Evolutionary conservation across 2,797 vertebrate genomes (phyloP).

Genomic region (Sebastes nivosus): DNA sequence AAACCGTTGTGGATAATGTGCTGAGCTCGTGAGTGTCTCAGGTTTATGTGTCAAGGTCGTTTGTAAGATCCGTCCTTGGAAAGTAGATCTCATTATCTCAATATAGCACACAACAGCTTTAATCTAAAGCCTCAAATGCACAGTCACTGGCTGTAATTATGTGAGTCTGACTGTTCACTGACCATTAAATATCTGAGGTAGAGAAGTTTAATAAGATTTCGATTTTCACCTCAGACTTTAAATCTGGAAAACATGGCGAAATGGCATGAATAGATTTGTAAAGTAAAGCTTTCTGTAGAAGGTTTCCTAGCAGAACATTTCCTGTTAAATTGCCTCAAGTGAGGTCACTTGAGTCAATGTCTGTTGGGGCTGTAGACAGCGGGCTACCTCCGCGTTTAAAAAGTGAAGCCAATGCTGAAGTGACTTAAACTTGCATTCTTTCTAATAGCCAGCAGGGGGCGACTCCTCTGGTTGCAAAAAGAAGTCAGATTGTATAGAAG

Average conservation of each 20-base stretch:
- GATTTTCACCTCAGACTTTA: slow-evolving; percentile 12
- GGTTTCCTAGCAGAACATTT: too few species aligned
- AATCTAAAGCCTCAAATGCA: slow-evolving; percentile 62
- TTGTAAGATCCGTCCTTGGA: slow-evolving; percentile 31
- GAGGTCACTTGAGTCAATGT: too few species aligned
- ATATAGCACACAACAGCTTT: slow-evolving; percentile 48
- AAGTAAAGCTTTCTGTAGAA: too few species aligned
- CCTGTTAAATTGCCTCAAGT: too few species aligned
- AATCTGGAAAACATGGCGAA: not conserved
- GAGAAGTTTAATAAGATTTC: slow-evolving; percentile 32
- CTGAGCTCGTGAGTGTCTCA: not conserved
- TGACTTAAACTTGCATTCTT: too few species aligned
- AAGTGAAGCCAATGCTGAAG: too few species aligned
- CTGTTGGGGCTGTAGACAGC: too few species aligned
- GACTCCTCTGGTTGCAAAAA: too few species aligned
- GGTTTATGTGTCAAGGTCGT: slow-evolving; percentile 53
- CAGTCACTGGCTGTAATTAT: not conserved
- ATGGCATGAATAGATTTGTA: too few species aligned
- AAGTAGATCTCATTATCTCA: slow-evolving; percentile 72
- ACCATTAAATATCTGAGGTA: slow-evolving; percentile 7
- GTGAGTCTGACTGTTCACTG: not conserved
- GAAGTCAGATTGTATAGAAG: too few species aligned
- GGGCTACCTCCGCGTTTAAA: rapidly evolving
- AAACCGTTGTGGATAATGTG: slow-evolving; percentile 31
- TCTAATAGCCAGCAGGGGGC: too few species aligned